phyloP scores from a whole-genome alignment of 1,140 invertebrate species.

The Steinernema feltiae region DNA sequence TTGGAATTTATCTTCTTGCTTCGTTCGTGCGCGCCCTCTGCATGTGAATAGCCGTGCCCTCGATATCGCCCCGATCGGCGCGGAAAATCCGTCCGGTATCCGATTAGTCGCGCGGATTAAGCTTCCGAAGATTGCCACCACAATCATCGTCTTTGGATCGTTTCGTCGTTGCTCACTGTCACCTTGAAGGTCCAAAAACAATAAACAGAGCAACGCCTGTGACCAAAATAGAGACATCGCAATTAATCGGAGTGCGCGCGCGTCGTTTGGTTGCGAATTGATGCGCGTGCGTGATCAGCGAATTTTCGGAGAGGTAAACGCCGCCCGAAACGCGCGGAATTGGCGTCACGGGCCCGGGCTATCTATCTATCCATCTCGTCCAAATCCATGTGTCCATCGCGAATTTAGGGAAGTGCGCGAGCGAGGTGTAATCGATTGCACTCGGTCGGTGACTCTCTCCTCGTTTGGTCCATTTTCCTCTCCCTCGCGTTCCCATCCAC shows the following conservation, averaged over 20 bases:
- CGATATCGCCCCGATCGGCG: neutral
- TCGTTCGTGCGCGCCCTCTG: neutral
- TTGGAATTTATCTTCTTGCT: slow-evolving; percentile 1
- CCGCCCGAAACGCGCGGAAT: neutral
- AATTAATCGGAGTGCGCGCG: neutral
- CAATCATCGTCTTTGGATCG: too few species aligned
- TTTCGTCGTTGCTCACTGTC: too few species aligned
- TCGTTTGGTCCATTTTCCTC: slow-evolving; percentile 8
- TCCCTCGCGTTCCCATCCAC: neutral
- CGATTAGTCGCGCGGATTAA: neutral
- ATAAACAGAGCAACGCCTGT: too few species aligned
- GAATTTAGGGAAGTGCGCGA: slow-evolving; percentile 4
- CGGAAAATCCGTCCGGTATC: neutral
- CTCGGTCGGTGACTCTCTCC: neutral
- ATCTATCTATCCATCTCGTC: neutral
- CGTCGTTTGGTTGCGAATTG: too few species aligned
- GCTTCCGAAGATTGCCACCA: too few species aligned
- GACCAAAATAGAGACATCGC: neutral
- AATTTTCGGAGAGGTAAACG: too few species aligned
- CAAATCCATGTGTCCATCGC: neutral
- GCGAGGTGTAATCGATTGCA: slow-evolving; percentile 13
- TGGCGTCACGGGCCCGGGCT: neutral
- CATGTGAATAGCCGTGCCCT: slow-evolving; percentile 1
- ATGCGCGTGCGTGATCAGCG: too few species aligned
- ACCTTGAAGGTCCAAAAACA: too few species aligned